phyloP scores from a whole-genome alignment of 2,797 vertebrate genomes.

The Aulostomus chinensis region DNA sequence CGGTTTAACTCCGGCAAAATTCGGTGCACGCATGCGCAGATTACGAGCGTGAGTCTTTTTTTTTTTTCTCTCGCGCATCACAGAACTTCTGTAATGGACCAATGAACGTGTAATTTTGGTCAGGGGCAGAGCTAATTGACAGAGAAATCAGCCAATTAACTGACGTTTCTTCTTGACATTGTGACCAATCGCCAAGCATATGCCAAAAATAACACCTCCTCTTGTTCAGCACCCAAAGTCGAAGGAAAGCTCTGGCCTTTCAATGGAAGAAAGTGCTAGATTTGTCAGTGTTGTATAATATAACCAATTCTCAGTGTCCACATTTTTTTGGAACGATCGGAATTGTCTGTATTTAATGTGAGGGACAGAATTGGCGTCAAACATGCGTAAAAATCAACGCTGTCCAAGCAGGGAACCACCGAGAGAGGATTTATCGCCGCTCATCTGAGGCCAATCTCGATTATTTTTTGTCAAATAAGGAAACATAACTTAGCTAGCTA shows the following conservation, averaged over 20 bases:
- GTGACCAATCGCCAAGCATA: conserved; percentile 68
- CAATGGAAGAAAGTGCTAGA: conserved; percentile 82
- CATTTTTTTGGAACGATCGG: conserved; percentile 62
- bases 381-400: conserved; percentile 82
- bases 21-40: conserved; percentile 9
- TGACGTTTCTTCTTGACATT: neutral
- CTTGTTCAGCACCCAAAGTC: conserved; percentile 83
- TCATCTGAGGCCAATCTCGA: conserved; percentile 80
- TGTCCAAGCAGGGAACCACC: conserved; percentile 81
- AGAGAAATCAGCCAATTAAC: conserved; percentile 61
- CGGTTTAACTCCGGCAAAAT: neutral
- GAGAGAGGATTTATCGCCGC: conserved; percentile 82
- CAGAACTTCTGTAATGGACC: conserved; percentile 46
- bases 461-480: conserved; percentile 76
- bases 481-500: conserved; percentile 67
- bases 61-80: conserved; percentile 17
- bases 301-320: conserved; percentile 61
- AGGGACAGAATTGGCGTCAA: conserved; percentile 75
- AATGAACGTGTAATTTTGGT: conserved; percentile 51
- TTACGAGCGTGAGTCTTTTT: conserved; percentile 12
- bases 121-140: conserved; percentile 71
- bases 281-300: conserved; percentile 75
- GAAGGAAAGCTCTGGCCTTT: conserved; percentile 84
- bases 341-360: conserved; percentile 62
- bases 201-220: conserved; percentile 79